phyloP scores from a whole-genome alignment of 2,888 invertebrate species.

The Venusia cambrica region DNA sequence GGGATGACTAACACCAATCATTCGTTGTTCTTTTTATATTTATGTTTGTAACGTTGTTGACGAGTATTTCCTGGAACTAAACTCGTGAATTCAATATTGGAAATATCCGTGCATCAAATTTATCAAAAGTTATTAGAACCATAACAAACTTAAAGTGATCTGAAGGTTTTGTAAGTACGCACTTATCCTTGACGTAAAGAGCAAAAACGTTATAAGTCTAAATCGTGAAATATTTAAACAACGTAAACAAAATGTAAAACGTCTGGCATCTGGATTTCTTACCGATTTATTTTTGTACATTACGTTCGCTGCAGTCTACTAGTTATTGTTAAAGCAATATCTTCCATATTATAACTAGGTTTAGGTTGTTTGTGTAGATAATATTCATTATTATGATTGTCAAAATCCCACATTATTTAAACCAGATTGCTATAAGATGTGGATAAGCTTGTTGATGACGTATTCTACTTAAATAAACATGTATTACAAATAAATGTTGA shows the following conservation, averaged over 20 bases:
- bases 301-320: slow-evolving; percentile 31
- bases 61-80: slow-evolving; percentile 7
- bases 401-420: too few relatives aligned
- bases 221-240: slow-evolving; percentile 18
- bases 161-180: slow-evolving; percentile 17
- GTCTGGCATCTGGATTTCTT: slow-evolving; percentile 37
- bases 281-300: slow-evolving; percentile 44
- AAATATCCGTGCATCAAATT: slow-evolving; percentile 10
- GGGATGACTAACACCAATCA: slow-evolving; percentile 36
- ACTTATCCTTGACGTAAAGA: slow-evolving; percentile 12
- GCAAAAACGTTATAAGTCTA: slow-evolving; percentile 21
- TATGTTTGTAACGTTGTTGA: slow-evolving; percentile 2
- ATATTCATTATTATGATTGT: too few relatives aligned
- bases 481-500: too few relatives aligned
- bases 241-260: slow-evolving; percentile 29
- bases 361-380: not conserved
- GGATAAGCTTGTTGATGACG: too few relatives aligned
- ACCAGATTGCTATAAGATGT: too few relatives aligned
- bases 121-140: slow-evolving; percentile 10
- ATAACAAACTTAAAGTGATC: slow-evolving; percentile 9
- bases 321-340: slow-evolving; percentile 25
- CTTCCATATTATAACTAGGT: slow-evolving; percentile 22
- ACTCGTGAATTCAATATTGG: slow-evolving; percentile 10
- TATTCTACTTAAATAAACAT: too few relatives aligned
- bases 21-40: slow-evolving; percentile 10